Percentiles rank a stretch among this genome's conserved stretches.
These are phyloP conservation scores for Megalurothrips usitatus DNA, from an alignment of 2,888 invertebrate genomes.

Conservation along the genomic window DNA sequence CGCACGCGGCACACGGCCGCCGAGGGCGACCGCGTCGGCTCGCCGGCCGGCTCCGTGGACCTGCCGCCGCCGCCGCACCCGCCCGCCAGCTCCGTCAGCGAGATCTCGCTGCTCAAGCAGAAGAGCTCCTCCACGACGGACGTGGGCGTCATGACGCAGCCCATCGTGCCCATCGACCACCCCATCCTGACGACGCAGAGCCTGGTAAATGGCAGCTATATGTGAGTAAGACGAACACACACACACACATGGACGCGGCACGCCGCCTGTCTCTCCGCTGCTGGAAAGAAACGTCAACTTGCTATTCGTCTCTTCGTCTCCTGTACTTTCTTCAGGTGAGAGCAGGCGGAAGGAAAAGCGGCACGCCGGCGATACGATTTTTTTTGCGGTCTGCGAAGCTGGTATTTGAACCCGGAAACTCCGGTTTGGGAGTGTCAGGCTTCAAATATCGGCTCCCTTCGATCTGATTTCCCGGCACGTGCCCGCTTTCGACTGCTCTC, in stretches of 20 bases:
- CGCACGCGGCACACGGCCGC: constrained; percentile 57
- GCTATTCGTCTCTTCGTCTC: no score
- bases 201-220: constrained; percentile 54
- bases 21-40: constrained; percentile 55
- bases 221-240: constrained; percentile 46
- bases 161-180: constrained; percentile 23
- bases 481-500: neutral
- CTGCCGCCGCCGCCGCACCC: constrained; percentile 35
- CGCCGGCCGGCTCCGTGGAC: constrained; percentile 45
- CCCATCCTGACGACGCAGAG: constrained; percentile 32
- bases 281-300: no score
- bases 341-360: no score
- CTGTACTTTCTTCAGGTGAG: no score
- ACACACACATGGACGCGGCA: neutral
- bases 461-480: no score
- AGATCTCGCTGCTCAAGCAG: constrained; percentile 38
- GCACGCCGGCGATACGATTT: no score
- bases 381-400: no score
- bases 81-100: constrained; percentile 35
- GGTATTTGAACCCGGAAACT: no score
- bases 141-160: constrained; percentile 28
- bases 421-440: no score
- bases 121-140: constrained; percentile 31
- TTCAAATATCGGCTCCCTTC: no score
- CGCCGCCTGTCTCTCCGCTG: neutral